These are phyloP conservation scores for Callochromis pleurospilus DNA, from an alignment of 2,113 vertebrate species.

Conservation along the genomic window DNA sequence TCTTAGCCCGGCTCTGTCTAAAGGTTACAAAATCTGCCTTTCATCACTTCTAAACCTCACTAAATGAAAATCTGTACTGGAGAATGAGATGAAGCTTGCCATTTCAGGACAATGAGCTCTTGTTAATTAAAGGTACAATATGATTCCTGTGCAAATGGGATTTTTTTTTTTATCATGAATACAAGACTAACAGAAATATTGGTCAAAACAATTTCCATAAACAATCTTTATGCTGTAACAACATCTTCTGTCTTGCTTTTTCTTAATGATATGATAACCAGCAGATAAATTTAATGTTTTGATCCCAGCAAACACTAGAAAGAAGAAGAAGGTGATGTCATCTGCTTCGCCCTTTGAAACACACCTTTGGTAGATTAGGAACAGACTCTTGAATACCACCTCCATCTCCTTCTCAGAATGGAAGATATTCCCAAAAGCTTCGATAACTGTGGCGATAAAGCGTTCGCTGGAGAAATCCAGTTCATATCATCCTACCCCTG, in stretches of 20 bases:
- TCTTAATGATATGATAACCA: not conserved
- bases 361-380: not conserved
- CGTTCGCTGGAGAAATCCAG: conserved; percentile 3
- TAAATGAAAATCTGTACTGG: not conserved
- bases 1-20: not conserved
- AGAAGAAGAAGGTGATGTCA: not conserved
- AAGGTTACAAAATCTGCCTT: not conserved
- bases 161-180: not conserved
- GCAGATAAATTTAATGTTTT: not conserved
- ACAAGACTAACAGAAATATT: not conserved
- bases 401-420: not conserved
- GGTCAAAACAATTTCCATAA: not conserved
- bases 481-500: conserved; percentile 9
- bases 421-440: conserved; percentile 8
- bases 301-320: not conserved
- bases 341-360: not conserved
- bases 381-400: not conserved
- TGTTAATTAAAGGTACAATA: not conserved
- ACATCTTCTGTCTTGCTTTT: not conserved
- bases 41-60: not conserved
- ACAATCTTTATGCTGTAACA: not conserved
- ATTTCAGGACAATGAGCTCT: not conserved
- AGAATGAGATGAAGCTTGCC: not conserved
- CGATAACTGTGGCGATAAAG: not conserved
- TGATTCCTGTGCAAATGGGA: not conserved